phyloP scores from a whole-genome alignment of 2,888 invertebrate genomes.

The Himalopsyche kuldschensis region DNA sequence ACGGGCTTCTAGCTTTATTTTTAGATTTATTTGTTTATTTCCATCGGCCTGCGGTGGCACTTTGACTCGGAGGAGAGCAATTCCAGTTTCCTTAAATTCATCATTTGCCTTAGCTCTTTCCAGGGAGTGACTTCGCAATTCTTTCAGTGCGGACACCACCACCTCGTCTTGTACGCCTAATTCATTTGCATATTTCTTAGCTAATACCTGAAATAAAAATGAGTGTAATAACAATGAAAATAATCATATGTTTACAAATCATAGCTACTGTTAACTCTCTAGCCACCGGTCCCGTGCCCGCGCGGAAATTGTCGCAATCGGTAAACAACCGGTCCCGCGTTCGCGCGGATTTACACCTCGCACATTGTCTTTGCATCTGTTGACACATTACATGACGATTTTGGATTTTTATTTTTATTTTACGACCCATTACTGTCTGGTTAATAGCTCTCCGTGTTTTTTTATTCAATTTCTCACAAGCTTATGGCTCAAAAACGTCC shows the following conservation, averaged over 20 bases:
- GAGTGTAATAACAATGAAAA: not conserved
- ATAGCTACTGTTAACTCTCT: too few species aligned
- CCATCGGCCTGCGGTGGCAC: conserved; percentile 60
- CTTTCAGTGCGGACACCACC: conserved; percentile 60
- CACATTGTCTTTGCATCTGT: too few species aligned
- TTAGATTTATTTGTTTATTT: conserved; percentile 56
- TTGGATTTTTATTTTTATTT: too few species aligned
- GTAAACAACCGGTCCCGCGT: too few species aligned
- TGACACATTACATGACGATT: too few species aligned
- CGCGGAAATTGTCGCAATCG: too few species aligned
- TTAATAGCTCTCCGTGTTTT: too few species aligned
- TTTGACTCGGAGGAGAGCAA: conserved; percentile 73
- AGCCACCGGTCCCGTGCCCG: too few species aligned
- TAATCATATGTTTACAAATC: not conserved
- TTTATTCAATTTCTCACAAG: too few species aligned
- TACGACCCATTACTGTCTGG: too few species aligned
- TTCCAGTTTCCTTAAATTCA: conserved; percentile 69
- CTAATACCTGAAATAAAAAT: conserved; percentile 60
- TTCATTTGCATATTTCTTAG: conserved; percentile 59
- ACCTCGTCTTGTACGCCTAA: conserved; percentile 58
- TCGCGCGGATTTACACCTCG: too few species aligned
- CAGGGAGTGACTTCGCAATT: conserved; percentile 70
- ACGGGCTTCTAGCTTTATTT: conserved; percentile 57
- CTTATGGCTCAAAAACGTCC: too few species aligned
- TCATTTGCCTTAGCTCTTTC: conserved; percentile 71